phyloP scores from a whole-genome alignment of 2,888 invertebrate genomes.

The Synanthedon andrenaeformis region DNA sequence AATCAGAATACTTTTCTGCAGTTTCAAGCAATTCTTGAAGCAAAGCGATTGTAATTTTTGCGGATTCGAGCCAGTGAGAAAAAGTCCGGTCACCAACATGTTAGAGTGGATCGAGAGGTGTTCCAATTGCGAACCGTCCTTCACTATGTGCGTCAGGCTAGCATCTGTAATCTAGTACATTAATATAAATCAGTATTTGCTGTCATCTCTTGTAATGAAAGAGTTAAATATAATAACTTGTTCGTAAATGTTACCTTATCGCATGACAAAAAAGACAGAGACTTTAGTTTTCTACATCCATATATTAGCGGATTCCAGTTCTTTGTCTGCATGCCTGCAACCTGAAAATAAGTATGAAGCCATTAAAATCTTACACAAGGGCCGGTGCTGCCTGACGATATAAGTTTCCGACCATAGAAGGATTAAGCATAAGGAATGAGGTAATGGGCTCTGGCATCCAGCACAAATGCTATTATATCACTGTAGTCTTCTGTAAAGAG shows the following conservation, averaged over 20 bases:
- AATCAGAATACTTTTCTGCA: constrained; percentile 47
- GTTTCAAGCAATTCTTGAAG: constrained; percentile 55
- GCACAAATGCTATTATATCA: too few species aligned
- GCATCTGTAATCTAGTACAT: constrained; percentile 48
- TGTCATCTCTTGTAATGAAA: not conserved
- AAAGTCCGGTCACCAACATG: constrained; percentile 52
- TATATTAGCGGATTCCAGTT: constrained; percentile 64
- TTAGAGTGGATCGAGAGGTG: constrained; percentile 46
- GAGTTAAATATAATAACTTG: too few species aligned
- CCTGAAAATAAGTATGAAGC: constrained; percentile 25
- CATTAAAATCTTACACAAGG: too few species aligned
- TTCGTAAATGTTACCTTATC: constrained; percentile 36
- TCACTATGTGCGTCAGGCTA: constrained; percentile 48
- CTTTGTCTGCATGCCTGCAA: constrained; percentile 58
- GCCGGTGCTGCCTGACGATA: too few species aligned
- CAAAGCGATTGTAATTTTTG: constrained; percentile 33
- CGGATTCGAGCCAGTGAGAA: constrained; percentile 40
- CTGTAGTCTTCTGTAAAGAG: too few species aligned
- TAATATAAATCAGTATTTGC: not conserved
- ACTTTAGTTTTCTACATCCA: constrained; percentile 60
- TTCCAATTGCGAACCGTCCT: constrained; percentile 41
- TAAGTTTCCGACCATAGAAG: too few species aligned
- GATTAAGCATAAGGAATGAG: too few species aligned
- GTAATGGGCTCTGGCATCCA: too few species aligned
- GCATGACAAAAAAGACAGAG: constrained; percentile 57